A percentile compares a stretch with the other conserved stretches of the same genome.
phyloP scores from a whole-genome alignment of 2,888 invertebrate species.

The Pelosia muscerda region DNA sequence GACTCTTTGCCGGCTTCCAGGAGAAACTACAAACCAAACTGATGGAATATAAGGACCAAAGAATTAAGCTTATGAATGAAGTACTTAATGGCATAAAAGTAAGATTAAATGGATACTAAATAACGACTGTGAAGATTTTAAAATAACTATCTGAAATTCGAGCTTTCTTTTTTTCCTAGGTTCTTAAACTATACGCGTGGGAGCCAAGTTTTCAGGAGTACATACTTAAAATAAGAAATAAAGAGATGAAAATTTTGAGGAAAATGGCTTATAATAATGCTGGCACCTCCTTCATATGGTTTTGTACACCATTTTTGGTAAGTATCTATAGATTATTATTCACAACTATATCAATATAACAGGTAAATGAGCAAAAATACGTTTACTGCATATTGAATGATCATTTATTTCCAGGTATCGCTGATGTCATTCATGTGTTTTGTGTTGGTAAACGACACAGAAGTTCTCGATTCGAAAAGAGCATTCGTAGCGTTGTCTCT shows the following conservation, averaged over 20 bases:
- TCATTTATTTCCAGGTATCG: slow-evolving; percentile 87
- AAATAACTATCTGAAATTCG: neutral
- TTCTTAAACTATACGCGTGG: slow-evolving; percentile 95
- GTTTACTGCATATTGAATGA: neutral
- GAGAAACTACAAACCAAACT: slow-evolving; percentile 91
- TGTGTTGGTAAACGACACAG: slow-evolving; percentile 93
- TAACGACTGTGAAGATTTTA: neutral
- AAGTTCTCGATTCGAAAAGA: slow-evolving; percentile 94
- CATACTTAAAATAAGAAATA: slow-evolving; percentile 91
- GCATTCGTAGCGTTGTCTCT: slow-evolving; percentile 98
- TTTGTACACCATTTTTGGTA: slow-evolving; percentile 95
- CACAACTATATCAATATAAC: neutral
- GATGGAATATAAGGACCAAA: slow-evolving; percentile 95
- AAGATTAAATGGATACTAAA: slow-evolving; percentile 13
- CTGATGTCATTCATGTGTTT: slow-evolving; percentile 96
- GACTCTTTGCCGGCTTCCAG: slow-evolving; percentile 90
- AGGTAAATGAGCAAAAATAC: neutral
- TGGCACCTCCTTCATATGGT: slow-evolving; percentile 94
- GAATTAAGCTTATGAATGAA: slow-evolving; percentile 95
- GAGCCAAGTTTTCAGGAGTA: slow-evolving; percentile 94
- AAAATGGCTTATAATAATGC: slow-evolving; percentile 93
- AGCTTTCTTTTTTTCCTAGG: slow-evolving; percentile 27
- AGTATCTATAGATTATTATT: slow-evolving; percentile 56
- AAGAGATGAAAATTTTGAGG: slow-evolving; percentile 93
- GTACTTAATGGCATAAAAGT: slow-evolving; percentile 95